Percentiles rank a stretch among this genome's conserved stretches.
phyloP scores from a whole-genome alignment of 2,113 vertebrate genomes.

The Aphelocoma coerulescens region DNA sequence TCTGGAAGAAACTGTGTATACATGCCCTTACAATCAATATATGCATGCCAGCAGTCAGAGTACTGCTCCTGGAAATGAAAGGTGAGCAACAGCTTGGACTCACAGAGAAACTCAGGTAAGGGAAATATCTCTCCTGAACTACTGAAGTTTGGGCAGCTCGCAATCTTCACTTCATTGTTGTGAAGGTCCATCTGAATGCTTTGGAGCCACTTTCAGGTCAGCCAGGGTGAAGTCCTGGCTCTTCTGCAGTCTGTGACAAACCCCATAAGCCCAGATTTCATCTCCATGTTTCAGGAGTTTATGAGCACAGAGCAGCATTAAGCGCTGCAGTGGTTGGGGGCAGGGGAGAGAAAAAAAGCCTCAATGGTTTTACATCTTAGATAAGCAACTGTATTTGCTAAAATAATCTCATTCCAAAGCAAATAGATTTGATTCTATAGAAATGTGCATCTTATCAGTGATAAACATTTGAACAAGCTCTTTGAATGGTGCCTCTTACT shows the following conservation, averaged over 20 bases:
- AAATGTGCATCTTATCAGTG: slow-evolving; percentile 21
- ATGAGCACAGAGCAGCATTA: neutral
- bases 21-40: neutral
- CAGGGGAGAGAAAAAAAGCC: neutral
- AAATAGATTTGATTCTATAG: slow-evolving; percentile 24
- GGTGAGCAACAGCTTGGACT: neutral
- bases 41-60: neutral
- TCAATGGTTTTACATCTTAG: neutral
- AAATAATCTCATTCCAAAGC: slow-evolving; percentile 28
- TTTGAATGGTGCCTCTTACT: neutral
- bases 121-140: neutral
- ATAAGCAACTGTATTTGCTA: slow-evolving; percentile 20
- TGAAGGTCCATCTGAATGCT: neutral
- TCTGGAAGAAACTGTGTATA: neutral
- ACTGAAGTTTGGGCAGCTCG: neutral
- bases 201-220: neutral
- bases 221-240: neutral
- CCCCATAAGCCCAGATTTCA: slow-evolving; percentile 8
- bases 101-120: neutral
- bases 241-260: slow-evolving; percentile 8
- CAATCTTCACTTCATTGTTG: neutral
- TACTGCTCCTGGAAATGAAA: neutral
- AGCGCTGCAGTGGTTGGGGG: neutral
- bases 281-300: neutral
- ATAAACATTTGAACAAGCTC: neutral